These are phyloP conservation scores for Allobates femoralis DNA, from an alignment of 2,797 vertebrate species.

Conservation along the genomic window DNA sequence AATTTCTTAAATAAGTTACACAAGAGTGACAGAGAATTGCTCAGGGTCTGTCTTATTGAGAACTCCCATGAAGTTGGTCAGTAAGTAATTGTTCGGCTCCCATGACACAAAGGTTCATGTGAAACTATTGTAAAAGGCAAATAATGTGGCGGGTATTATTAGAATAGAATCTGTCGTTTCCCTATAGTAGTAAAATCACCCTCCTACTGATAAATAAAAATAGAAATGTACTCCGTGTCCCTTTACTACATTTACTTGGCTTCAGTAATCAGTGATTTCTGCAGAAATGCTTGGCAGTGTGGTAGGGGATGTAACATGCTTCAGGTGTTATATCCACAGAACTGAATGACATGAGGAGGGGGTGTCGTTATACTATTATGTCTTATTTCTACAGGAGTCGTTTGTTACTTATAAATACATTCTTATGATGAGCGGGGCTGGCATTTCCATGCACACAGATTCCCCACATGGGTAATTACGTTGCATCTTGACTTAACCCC, in stretches of 20 bases:
- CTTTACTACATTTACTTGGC: not conserved
- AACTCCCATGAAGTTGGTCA: not conserved
- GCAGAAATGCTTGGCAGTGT: not conserved
- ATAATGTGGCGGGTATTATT: conserved; percentile 16
- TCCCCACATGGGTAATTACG: too few relatives aligned
- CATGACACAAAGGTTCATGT: conserved; percentile 43
- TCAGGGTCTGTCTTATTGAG: not conserved
- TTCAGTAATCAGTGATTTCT: not conserved
- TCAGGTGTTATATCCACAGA: not conserved
- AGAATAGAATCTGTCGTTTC: conserved; percentile 6
- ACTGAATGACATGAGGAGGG: not conserved
- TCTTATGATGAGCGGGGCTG: too few relatives aligned
- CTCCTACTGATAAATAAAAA: conserved; percentile 45
- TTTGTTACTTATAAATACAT: too few relatives aligned
- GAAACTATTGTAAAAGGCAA: conserved; percentile 29
- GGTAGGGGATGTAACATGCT: not conserved
- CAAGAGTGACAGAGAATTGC: not conserved
- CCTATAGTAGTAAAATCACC: not conserved
- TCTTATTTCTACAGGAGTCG: too few relatives aligned
- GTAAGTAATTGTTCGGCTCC: conserved; percentile 6
- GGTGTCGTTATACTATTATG: not conserved
- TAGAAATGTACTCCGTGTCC: not conserved
- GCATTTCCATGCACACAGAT: too few relatives aligned
- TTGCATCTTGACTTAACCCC: too few relatives aligned
- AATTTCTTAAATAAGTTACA: not conserved